Evolutionary conservation across 2,888 invertebrate genomes (phyloP), one percentile per base, ranked within the genome.

Genomic region (Ennomos fuscantarius): DNA sequence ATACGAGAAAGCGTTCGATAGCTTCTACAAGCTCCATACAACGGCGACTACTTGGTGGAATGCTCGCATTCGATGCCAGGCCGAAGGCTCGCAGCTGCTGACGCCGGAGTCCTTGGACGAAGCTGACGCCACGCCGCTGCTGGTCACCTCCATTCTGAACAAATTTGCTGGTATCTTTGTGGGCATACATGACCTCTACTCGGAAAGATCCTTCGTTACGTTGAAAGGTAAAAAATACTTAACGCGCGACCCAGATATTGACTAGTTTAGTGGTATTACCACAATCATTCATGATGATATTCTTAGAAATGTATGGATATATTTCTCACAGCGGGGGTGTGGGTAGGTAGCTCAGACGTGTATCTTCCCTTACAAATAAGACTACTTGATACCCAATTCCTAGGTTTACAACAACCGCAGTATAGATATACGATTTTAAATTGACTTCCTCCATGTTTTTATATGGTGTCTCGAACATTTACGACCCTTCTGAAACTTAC

Each of bases 111-210:
- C 73, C 8, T 65, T 83, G 12, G 83, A 83, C 57, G 83, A 82
- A 48, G 80, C 81, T 0, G 82, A 82, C 24, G 69, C 73, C 8
- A 62, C 79, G 43, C 76, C 79, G 6, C 56, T 82, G 2, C 67
- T 83, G 8, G 70, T 78, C 12, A 69, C 76, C 0, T 32, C 61
- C 0, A 69, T 79, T 12, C 62, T 73, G 24, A 67, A 64, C 10
- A 72, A 69, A 39, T 80, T 70, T 45, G 65, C 73, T 24, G 81
- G 83, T 6, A 73, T 79, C 0, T 84, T 73, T 46, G 63, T 82
- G 3, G 83, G 82, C 36, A 74, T 81, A 43, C 82, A 84, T 53
- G 82, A 82, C 57, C 65, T 81, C 37, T 83, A 79, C 65, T 75
- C 81, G 1, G 78, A 81, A 57, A 69, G 81, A 50, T 68, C 65